A percentile compares a stretch with the other conserved stretches of the same genome.
These are phyloP conservation scores for Caenorhabditis sp. DNA, from an alignment of 2,888 invertebrate species.

Conservation along the genomic window DNA sequence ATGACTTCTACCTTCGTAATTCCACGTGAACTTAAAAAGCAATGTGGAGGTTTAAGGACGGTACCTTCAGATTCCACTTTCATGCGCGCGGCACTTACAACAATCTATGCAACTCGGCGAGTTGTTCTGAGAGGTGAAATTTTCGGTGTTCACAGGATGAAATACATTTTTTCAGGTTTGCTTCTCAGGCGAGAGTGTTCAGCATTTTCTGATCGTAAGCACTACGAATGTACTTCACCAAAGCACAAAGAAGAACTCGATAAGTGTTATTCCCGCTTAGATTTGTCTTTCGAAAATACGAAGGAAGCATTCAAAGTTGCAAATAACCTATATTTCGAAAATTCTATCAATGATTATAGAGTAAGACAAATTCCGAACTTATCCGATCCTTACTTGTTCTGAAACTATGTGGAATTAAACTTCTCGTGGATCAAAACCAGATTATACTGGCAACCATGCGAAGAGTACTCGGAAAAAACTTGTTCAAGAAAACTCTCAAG, in stretches of 20 bases:
- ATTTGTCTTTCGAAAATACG: constrained; percentile 76
- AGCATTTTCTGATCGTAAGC: too few relatives aligned
- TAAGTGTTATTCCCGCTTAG: constrained; percentile 70
- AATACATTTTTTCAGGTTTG: too few relatives aligned
- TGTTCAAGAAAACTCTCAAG: constrained; percentile 84
- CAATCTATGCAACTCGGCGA: too few relatives aligned
- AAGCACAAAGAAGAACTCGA: constrained; percentile 69
- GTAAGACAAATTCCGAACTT: constrained; percentile 76
- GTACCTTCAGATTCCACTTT: too few relatives aligned
- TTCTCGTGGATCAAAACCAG: constrained; percentile 75
- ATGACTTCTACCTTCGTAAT: too few relatives aligned
- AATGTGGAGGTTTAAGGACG: too few relatives aligned
- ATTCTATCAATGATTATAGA: constrained; percentile 63
- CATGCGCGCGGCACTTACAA: too few relatives aligned
- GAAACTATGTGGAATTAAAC: constrained; percentile 69
- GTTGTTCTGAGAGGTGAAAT: too few relatives aligned
- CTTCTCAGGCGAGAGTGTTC: too few relatives aligned
- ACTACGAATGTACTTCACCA: constrained; percentile 32
- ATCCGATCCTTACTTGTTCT: constrained; percentile 75
- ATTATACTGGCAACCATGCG: constrained; percentile 69
- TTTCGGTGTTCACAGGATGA: too few relatives aligned
- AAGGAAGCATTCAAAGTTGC: constrained; percentile 78
- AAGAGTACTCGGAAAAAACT: constrained; percentile 57
- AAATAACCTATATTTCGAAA: not conserved
- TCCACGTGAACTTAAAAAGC: too few relatives aligned